Evolutionary conservation across 2,888 invertebrate species (phyloP).

Genomic region (Gasteruption jaculator): DNA sequence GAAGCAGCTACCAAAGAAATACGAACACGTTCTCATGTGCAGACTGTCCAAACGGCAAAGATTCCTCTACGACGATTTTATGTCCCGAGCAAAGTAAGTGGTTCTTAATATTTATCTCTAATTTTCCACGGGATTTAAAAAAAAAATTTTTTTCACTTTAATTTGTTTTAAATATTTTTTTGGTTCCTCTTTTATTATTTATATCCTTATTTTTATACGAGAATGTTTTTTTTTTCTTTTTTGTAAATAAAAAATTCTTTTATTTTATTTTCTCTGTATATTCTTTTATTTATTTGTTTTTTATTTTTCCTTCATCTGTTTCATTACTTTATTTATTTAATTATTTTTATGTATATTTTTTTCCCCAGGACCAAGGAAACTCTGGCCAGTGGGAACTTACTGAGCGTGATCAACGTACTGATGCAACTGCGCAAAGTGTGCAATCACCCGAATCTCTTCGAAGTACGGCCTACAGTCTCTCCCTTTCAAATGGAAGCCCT

Average conservation of each 20-base stretch:
- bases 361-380: slow-evolving; percentile 83
- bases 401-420: slow-evolving; percentile 92
- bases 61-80: slow-evolving; percentile 98
- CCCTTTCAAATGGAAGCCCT: slow-evolving; percentile 88
- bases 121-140: slow-evolving; percentile 6
- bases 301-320: slow-evolving; percentile 8
- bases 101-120: no score
- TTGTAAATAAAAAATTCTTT: slow-evolving; percentile 5
- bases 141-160: slow-evolving; percentile 11
- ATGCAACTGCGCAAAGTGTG: slow-evolving; percentile 98
- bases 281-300: slow-evolving; percentile 9
- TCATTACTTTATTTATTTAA: not conserved
- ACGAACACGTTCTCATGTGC: slow-evolving; percentile 92
- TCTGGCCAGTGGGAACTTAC: slow-evolving; percentile 84
- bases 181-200: slow-evolving; percentile 1
- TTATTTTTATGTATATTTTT: slow-evolving; percentile 12
- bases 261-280: slow-evolving; percentile 10
- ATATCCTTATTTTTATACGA: not conserved
- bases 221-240: slow-evolving; percentile 8
- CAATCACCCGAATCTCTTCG: slow-evolving; percentile 97
- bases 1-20: slow-evolving; percentile 95
- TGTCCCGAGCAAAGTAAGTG: slow-evolving; percentile 90
- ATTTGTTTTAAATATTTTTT: slow-evolving; percentile 12
- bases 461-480: slow-evolving; percentile 90
- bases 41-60: slow-evolving; percentile 93